A percentile compares a stretch with the other conserved stretches of the same genome.
Evolutionary conservation across 2,797 vertebrate species (phyloP).

Genomic region (Cuculus canorus): DNA sequence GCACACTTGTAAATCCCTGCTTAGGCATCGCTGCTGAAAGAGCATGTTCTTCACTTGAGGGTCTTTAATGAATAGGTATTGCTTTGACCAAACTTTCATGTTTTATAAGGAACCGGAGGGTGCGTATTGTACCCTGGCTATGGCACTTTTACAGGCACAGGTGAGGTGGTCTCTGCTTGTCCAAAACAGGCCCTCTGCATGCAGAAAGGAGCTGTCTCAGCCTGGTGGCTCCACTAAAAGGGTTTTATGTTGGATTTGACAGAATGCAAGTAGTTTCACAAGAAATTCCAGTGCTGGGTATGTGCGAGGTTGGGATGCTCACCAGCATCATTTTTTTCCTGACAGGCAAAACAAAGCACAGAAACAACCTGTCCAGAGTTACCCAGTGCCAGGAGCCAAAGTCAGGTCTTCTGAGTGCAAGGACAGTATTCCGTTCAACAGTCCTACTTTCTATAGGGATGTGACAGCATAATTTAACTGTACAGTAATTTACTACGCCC

Average conservation of each 20-base stretch:
- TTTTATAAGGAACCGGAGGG: background rate
- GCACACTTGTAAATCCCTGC: background rate
- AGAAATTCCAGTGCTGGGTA: background rate
- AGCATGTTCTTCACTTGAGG: background rate
- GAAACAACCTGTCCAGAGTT: background rate
- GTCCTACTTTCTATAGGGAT: background rate
- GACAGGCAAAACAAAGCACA: background rate
- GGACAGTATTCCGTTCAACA: background rate
- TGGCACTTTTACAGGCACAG: accelerated
- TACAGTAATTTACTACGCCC: slow-evolving; percentile 23
- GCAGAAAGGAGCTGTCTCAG: background rate
- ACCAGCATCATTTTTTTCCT: background rate
- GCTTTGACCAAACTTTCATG: background rate
- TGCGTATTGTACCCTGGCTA: background rate
- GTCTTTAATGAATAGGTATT: background rate
- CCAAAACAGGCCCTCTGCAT: background rate
- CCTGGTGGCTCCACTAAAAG: background rate
- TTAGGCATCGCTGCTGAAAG: background rate
- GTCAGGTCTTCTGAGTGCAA: background rate
- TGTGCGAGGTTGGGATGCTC: accelerated
- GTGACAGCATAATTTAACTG: slow-evolving; percentile 26
- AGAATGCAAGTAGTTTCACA: background rate
- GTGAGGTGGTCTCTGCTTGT: background rate
- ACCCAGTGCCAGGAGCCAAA: background rate
- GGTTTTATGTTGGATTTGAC: background rate